Percentiles rank a stretch among this genome's conserved stretches.
These are phyloP conservation scores for Ophion ellenae DNA, from an alignment of 2,888 invertebrate species.

Conservation along the genomic window DNA sequence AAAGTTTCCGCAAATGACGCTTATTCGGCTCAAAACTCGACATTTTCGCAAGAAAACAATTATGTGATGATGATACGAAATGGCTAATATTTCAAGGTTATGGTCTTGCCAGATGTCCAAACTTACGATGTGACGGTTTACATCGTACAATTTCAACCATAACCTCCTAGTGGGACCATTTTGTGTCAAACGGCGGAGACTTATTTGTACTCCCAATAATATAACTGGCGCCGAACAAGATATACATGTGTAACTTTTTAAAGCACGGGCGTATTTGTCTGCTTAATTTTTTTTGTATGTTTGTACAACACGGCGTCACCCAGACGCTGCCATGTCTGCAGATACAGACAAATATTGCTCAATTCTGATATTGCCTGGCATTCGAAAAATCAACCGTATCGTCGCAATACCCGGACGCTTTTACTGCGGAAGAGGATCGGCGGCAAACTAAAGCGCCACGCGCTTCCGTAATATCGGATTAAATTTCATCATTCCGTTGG, in stretches of 20 bases:
- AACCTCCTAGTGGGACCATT: too few species aligned
- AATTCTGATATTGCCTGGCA: constrained; percentile 14
- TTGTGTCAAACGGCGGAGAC: too few species aligned
- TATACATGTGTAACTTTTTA: neutral
- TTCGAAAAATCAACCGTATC: constrained; percentile 4
- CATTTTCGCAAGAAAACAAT: too few species aligned
- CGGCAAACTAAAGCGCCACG: constrained; percentile 20
- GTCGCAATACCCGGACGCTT: neutral
- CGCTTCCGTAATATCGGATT: constrained; percentile 46
- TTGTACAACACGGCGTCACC: neutral
- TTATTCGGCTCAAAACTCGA: too few species aligned
- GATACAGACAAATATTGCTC: constrained; percentile 37
- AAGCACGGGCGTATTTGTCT: neutral
- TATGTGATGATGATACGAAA: too few species aligned
- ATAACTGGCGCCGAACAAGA: neutral
- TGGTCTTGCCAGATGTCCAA: too few species aligned
- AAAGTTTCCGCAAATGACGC: too few species aligned
- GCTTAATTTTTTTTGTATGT: neutral
- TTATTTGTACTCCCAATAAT: too few species aligned
- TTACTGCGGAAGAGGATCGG: constrained; percentile 44
- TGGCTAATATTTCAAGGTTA: too few species aligned
- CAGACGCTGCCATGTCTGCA: neutral
- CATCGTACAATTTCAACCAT: too few species aligned
- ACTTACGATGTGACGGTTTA: too few species aligned
- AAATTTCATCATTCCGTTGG: constrained; percentile 51